Base-by-base conservation (phyloP, 1,140 invertebrate species). In the Wiebesia pumilae region DNA sequence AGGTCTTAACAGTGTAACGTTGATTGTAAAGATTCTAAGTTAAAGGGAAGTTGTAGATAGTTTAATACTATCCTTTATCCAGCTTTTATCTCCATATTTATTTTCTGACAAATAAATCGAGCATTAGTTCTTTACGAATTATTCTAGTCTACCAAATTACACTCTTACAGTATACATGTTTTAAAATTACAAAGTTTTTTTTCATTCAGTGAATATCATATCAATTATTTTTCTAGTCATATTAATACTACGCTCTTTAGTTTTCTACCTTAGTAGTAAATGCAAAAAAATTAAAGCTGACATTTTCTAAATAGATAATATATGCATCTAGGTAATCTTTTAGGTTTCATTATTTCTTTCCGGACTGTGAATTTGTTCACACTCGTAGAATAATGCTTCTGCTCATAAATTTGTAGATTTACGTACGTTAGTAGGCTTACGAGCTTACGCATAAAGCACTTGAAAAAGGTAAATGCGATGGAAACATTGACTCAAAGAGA, bases 401-500 rank as follows among this genome's bases (percentile, higher is more conserved):
- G 14, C 38, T 24, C 24, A 43, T 75, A 75, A 75, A 7, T 75
- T 75, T 75, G 27, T 24, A 43, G 27, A 75, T 75, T 75, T 43
- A 38, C 14, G 38, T 75, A 24, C n/a, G 71, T 43, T 71, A 38
- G 35, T 71, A 75, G n/a, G 71, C 71, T 75, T 43, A 73, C 71
- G 27, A 43, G 71, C 38, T 75, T 75, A 75, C 35, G 38, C 33
- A 38, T 12, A 43, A 75, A 75, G 71, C 27, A 75, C 38, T 75
- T 43, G 38, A 75, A 75, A 75, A 75, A 75, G 71, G 71, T 75
- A 75, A 75, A 75, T 75, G 71, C 40, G 71, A 75, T 43, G 71
- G 71, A 75, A 75, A 75, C 43, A 75, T 75, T 75, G 47, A 78
- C 30, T 47, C 77, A 54, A 78, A 78, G 47, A 54, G 77, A 78